Evolutionary conservation across 2,113 vertebrate genomes (phyloP).

Genomic region (Engraulis encrasicolus): DNA sequence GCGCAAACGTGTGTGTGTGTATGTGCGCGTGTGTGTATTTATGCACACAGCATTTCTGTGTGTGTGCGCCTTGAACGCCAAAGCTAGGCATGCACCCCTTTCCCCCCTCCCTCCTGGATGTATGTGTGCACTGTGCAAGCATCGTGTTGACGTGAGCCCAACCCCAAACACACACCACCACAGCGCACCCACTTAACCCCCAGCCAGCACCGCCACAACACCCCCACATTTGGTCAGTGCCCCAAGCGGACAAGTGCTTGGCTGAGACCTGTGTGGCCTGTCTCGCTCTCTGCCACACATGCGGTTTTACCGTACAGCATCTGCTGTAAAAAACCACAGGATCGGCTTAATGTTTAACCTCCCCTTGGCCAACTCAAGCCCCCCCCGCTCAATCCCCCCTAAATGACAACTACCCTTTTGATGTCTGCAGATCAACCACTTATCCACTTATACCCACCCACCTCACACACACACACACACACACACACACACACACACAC

Average conservation of each 20-base stretch:
- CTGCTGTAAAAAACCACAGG: not conserved
- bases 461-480: constrained; percentile 32
- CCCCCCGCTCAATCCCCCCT: constrained; percentile 31
- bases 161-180: not conserved
- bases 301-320: not conserved
- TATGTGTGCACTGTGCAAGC: constrained; percentile 27
- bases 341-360: constrained; percentile 34
- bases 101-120: constrained; percentile 31
- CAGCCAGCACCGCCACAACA: not conserved
- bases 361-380: constrained; percentile 31
- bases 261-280: constrained; percentile 50
- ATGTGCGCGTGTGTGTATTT: constrained; percentile 21
- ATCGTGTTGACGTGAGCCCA: not conserved
- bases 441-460: not conserved
- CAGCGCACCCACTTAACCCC: not conserved
- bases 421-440: constrained; percentile 41
- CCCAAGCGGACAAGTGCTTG: constrained; percentile 48
- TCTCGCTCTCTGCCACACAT: constrained; percentile 18
- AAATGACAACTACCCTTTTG: constrained; percentile 3
- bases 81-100: constrained; percentile 61
- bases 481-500: constrained; percentile 32
- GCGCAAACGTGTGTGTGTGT: constrained; percentile 37
- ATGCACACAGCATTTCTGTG: not conserved
- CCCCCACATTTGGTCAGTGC: not conserved
- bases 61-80: constrained; percentile 52